Evolutionary conservation across 1,140 invertebrate species (phyloP), one percentile per base, ranked within the genome.

Genomic region (Panagrolaimus sp.): DNA sequence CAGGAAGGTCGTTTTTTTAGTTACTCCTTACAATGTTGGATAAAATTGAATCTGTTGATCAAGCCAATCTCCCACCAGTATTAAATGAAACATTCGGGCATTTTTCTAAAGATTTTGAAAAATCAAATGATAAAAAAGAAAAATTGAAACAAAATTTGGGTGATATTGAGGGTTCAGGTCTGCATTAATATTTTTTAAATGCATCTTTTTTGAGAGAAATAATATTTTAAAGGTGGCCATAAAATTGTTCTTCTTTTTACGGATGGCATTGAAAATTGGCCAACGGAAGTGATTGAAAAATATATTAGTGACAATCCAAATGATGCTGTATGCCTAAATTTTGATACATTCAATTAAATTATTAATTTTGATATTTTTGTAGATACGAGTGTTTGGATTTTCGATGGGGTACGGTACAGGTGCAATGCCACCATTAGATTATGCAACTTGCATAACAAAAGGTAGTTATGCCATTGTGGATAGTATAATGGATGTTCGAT

Each of bases 181-280:
- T 26, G 48, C n/a, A 17, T 12, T n/a, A 8, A 17, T n/a, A 43
- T n/a, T 73, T 8, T 55, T 68, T 26, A 62, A 68, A 17, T 66
- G 68, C 1, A 71, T 68, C 24, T 70, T 62, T 10, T 62, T 26
- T 45, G 24, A 7, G 1, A 28, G 9, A 14, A 44, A 8, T 14
- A 14, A 69, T 45, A 28, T 32, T 38, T 66, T 63, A 72, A 62
- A 43, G 81, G 78, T 44, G 81, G 81, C 1, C 80, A 82, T 67
- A 74, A 76, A 58, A 24, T 82, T 8, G 63, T 82, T 12, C 70
- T 82, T 26, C 71, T 82, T 2, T 83, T 82, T 62, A 82, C 81
- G 9, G 80, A 82, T 71, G 80, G 80, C 43, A 69, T 82, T 26
- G 80, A 82, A 52, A 77, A 83, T 43, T 83, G 80, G 81, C 80